Base-by-base conservation (phyloP, 2,113 vertebrate species). In the Glareola pratincola region DNA sequence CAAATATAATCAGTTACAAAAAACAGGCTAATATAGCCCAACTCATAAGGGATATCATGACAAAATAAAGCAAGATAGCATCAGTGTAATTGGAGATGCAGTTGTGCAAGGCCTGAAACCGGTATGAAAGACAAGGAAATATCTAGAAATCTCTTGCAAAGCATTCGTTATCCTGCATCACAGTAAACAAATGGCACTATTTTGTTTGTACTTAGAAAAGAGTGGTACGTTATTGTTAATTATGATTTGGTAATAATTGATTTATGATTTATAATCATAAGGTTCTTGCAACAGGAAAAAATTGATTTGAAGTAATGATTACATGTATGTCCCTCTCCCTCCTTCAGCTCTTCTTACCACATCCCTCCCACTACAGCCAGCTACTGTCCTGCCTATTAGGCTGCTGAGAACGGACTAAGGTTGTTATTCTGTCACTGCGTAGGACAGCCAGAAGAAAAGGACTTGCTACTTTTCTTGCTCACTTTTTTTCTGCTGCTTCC, bases 401-500 rank as follows among this genome's bases (percentile, higher is more conserved):
- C 60, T 79, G 48, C 41, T 57, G 36, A 29, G 50, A 48, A 48
- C 10, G 10, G 21, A 20, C 36, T n/a, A 21, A 85, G 19, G 8
- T n/a, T 75, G 13, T 37, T 54, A 3, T 73, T 85, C 43, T 64
- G 13, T 43, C 7, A 0, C 48, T 64, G 36, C 0, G 0, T 37
- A 32, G 66, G 17, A 56, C 9, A 68, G 15, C 9, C 34, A n/a
- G 36, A 8, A 76, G 48, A 68, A 73, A 47, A 63, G 10, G 18
- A 34, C 24, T 30, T 30, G 6, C 12, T 92, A 3, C 12, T 62
- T 51, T 22, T 23, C 2, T 64, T 83, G 47, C 14, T 80, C 9
- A 3, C 39, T 45, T 84, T 69, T 9, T 48, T 94, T 54, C 36
- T 74, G 63, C 30, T 86, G 50, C 36, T 62, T 54, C 24, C 27